Base-by-base conservation (phyloP, 1,140 invertebrate species). In the Drosophila malerkotliana region DNA sequence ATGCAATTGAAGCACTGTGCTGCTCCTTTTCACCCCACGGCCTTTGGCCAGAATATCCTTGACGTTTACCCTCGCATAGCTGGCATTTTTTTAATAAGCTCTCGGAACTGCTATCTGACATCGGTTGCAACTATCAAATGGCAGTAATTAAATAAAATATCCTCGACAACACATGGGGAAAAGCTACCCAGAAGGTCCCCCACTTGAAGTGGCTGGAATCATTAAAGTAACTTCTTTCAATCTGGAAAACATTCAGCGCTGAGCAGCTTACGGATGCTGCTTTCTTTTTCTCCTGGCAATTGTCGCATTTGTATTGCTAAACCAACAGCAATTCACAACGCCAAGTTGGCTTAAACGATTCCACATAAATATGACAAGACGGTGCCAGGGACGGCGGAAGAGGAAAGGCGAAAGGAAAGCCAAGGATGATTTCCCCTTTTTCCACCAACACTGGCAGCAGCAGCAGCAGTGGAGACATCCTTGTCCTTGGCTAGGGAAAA, bases 361-460 rank as follows among this genome's bases (percentile, higher is more conserved):
- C 62, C 63, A 88, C 63, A 82, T 87, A 87, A 87, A 87, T 87
- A 87, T 87, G 82, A 87, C 83, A 79, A 85, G 78, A 81, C 66
- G 55, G 58, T 54, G 68, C 64, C 47, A 5, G 18, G 34, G 10
- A 78, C 10, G 32, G 9, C 10, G 68, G 32, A 39, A 41, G 39
- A 41, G 47, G 37, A 15, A 21, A 21, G 10, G 32, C 12, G 14
- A 8, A 9, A 12, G 21, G 48, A 26, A 44, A 51, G 28, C 24
- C 44, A 45, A 52, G 54, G 41, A 59, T 71, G 58, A 73, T 59
- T 78, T 41, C 76, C 34, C 30, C 34, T 53, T 79, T 78, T 64
- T 28, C 55, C 41, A 18, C n/a, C 14, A 44, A 5, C 41, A 18
- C 1, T 4, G 4, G 14, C n/a, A 53, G 30, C 4, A 54, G 45